Percentiles rank a stretch among this genome's conserved stretches.
phyloP scores from a whole-genome alignment of 2,797 vertebrate genomes.

The Danionella dracula region DNA sequence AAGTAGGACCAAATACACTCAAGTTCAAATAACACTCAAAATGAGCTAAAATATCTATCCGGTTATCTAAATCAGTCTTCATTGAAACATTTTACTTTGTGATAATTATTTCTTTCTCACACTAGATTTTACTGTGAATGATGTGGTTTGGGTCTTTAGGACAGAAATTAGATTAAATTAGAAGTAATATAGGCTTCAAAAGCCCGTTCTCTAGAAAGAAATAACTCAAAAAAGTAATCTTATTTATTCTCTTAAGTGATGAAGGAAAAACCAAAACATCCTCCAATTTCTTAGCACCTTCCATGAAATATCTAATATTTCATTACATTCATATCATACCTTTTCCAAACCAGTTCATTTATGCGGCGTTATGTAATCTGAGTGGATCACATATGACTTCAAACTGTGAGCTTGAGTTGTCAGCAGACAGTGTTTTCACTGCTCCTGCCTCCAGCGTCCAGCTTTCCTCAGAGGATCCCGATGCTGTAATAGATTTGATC shows the following conservation, averaged over 20 bases:
- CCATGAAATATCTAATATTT: neutral
- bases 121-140: no score
- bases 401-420: neutral
- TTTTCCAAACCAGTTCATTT: neutral
- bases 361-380: neutral
- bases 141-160: neutral
- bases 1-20: no score
- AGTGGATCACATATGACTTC: neutral
- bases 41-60: no score
- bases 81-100: no score
- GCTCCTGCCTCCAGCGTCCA: neutral
- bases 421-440: neutral
- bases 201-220: neutral
- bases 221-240: neutral
- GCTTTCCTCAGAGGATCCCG: neutral
- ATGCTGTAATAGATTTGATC: constrained; percentile 1
- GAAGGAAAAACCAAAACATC: neutral
- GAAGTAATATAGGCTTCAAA: neutral
- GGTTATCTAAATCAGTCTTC: no score
- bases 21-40: no score
- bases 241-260: neutral
- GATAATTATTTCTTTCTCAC: no score
- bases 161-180: neutral
- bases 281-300: neutral
- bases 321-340: neutral